phyloP scores from a whole-genome alignment of 1,140 invertebrate genomes.

The Meloidogyne exigua region DNA sequence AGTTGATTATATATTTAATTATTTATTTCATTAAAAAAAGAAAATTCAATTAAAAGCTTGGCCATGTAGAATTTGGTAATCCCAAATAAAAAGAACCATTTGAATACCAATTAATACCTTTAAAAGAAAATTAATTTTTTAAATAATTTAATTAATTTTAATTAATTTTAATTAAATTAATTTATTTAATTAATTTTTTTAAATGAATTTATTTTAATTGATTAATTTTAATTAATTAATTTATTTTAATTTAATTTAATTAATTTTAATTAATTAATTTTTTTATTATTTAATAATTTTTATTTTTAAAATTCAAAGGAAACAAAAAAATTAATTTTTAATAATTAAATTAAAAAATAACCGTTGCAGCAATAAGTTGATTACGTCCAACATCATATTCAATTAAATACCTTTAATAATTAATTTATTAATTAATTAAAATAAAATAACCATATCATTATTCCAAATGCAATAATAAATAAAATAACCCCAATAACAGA shows the following conservation, averaged over 20 bases:
- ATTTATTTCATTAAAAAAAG: neutral
- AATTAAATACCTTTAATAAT: conserved; percentile 1
- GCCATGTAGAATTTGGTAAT: conserved; percentile 28
- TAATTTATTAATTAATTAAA: neutral
- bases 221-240: no score
- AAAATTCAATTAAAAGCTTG: conserved; percentile 10
- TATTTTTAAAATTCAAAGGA: no score
- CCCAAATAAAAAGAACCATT: conserved; percentile 29
- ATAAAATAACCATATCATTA: conserved; percentile 2
- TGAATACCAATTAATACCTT: conserved; percentile 24
- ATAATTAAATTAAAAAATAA: neutral
- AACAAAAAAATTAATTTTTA: no score
- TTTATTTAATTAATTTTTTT: no score
- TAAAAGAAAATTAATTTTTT: neutral
- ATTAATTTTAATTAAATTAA: neutral
- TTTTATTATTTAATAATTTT: no score
- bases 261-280: no score
- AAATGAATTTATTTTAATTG: no score
- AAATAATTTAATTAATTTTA: neutral
- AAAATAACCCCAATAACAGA: conserved; percentile 2
- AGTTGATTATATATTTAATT: neutral
- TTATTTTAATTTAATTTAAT: no score
- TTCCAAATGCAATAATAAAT: conserved; percentile 10
- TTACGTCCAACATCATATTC: neutral
- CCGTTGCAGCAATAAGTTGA: conserved; percentile 1